A percentile compares a stretch with the other conserved stretches of the same genome.
Conservation (phyloP, 1,140 invertebrate species). For the Drosophila tropicalis region DNA sequence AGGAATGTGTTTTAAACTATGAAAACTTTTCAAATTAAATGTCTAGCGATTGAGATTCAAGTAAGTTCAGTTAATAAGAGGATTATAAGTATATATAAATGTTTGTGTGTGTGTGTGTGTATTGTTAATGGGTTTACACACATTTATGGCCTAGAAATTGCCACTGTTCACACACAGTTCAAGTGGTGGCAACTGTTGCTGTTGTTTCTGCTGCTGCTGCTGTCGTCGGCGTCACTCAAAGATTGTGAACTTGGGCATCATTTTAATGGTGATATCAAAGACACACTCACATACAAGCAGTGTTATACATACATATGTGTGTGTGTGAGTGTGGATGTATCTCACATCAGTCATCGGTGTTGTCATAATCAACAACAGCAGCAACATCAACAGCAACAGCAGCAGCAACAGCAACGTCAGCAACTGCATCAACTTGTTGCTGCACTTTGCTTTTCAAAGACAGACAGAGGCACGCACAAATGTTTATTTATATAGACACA, state of each 20-base stretch:
- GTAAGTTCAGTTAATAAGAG: slow-evolving; percentile 4
- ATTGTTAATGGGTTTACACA: background rate
- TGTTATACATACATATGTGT: background rate
- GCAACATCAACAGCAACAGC: slow-evolving; percentile 21
- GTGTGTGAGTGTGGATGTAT: slow-evolving; percentile 6
- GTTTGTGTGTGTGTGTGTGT: background rate
- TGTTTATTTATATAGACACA: slow-evolving; percentile 65
- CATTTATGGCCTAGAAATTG: background rate
- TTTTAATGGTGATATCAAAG: slow-evolving; percentile 59
- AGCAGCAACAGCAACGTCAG: slow-evolving; percentile 28
- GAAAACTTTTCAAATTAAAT: background rate
- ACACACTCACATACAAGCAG: slow-evolving; percentile 13
- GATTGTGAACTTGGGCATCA: slow-evolving; percentile 55
- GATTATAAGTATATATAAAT: background rate
- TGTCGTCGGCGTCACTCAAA: slow-evolving; percentile 37
- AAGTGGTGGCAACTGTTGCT: slow-evolving; percentile 27
- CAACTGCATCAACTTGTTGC: slow-evolving; percentile 58
- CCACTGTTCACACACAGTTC: slow-evolving; percentile 8
- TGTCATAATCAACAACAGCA: slow-evolving; percentile 67
- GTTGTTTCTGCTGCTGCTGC: background rate
- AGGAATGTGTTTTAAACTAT: slow-evolving; percentile 17
- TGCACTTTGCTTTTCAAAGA: slow-evolving; percentile 51
- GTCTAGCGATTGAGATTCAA: background rate
- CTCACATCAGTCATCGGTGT: slow-evolving; percentile 55
- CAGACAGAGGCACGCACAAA: slow-evolving; percentile 55